Evolutionary conservation across 2,113 vertebrate genomes (phyloP).

Genomic region (Alethe castanea): DNA sequence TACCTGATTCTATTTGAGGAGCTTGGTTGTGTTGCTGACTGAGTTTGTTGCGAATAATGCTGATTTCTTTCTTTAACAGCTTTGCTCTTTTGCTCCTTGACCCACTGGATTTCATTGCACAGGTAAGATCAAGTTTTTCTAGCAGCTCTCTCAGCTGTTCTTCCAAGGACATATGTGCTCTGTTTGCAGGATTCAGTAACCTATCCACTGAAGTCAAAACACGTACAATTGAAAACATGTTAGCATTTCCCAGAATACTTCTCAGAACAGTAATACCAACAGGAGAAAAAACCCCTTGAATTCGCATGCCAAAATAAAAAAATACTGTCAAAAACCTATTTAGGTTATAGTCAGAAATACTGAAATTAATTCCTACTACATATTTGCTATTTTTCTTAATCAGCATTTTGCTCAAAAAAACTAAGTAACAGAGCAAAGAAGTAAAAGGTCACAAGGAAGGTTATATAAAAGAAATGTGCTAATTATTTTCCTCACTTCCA

Average conservation of each 20-base stretch:
- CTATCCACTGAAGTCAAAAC: slow-evolving; percentile 85
- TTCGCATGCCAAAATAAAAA: not conserved
- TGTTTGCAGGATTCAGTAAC: slow-evolving; percentile 84
- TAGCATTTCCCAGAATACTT: not conserved
- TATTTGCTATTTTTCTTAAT: not conserved
- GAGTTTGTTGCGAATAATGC: slow-evolving; percentile 83
- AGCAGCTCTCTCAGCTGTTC: slow-evolving; percentile 90
- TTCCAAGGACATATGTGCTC: slow-evolving; percentile 84
- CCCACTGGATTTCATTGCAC: slow-evolving; percentile 93
- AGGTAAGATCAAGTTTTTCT: slow-evolving; percentile 93
- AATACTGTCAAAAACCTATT: not conserved
- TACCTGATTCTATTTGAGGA: slow-evolving; percentile 65
- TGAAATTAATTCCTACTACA: not conserved
- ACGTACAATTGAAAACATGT: not conserved
- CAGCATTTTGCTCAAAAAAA: not conserved
- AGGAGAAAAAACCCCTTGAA: not conserved
- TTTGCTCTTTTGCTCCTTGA: slow-evolving; percentile 93
- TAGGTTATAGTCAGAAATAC: not conserved
- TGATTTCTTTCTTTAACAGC: slow-evolving; percentile 91
- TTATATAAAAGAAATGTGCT: not conserved
- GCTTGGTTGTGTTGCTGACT: slow-evolving; percentile 80
- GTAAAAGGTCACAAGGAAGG: not conserved
- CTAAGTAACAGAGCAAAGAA: not conserved
- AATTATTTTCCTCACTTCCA: not conserved
- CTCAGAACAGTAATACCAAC: not conserved